Base-by-base conservation (phyloP, 2,113 vertebrate species). In the Paratilapia polleni region DNA sequence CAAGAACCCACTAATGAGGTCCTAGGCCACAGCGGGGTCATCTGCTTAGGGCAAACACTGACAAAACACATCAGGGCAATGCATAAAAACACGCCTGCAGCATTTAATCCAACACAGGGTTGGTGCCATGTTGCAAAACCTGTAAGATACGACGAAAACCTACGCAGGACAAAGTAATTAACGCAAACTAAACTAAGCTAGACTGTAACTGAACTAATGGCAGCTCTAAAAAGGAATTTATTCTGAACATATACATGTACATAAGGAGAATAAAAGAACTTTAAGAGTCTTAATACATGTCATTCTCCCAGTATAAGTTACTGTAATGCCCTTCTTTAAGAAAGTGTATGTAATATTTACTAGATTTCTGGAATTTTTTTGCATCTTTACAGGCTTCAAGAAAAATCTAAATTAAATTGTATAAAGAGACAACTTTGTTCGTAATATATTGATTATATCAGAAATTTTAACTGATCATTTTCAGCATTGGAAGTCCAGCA, bases 1-100 rank as follows among this genome's bases (percentile, higher is more conserved):
- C 74, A 61, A 66, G 43, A 81, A 57, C n/a, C 38, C 47, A 22
- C 75, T 89, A 91, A 91, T 89, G 88, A 92, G 83, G 77, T 76
- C 83, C 64, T 28, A 76, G 62, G 78, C 82, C 87, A 68, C 89
- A 68, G 80, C 58, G 20, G 91, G 87, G 92, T 88, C 83, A 84
- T 70, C 77, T 11, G 58, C 74, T 28, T 76, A 59, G 61, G 70
- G 78, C 86, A 82, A 73, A 82, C 85, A 58, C 62, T 43, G 74
- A 77, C 84, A 80, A 26, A 59, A 47, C n/a, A 80, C 75, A 73
- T 63, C n/a, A 4, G 22, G 28, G 49, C 74, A 66, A 63, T 77
- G 70, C 75, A 81, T 49, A 47, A 77, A 74, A 83, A 84, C 84
- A 79, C 6, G 81, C 63, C 54, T 82, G 56, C 49, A 63, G 84